phyloP scores from a whole-genome alignment of 2,797 vertebrate species.

The Percopsis omiscomaycus region DNA sequence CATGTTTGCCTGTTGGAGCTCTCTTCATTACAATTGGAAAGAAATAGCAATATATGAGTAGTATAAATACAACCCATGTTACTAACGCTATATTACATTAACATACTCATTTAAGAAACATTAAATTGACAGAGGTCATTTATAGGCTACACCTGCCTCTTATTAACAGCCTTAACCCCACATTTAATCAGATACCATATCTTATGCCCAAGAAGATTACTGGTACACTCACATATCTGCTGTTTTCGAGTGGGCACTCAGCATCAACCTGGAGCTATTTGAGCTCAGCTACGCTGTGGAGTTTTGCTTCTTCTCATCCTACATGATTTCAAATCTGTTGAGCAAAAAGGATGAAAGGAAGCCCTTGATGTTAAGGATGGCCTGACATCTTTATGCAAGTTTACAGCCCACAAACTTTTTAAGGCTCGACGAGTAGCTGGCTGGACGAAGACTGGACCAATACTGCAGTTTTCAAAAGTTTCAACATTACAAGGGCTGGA shows the following conservation, averaged over 20 bases:
- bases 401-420: slow-evolving; percentile 19
- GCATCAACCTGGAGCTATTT: slow-evolving; percentile 77
- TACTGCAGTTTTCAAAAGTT: slow-evolving; percentile 13
- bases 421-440: slow-evolving; percentile 24
- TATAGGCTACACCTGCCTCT: too few relatives aligned
- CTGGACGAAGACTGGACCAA: slow-evolving; percentile 33
- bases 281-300: slow-evolving; percentile 77
- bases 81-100: neutral
- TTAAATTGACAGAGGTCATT: neutral
- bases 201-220: slow-evolving; percentile 59
- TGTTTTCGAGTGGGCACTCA: slow-evolving; percentile 79
- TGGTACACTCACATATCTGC: slow-evolving; percentile 69
- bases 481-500: neutral
- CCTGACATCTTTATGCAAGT: slow-evolving; percentile 51
- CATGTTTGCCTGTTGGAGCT: neutral
- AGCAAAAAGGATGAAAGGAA: slow-evolving; percentile 68
- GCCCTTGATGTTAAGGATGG: slow-evolving; percentile 64
- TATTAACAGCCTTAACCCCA: slow-evolving; percentile 52
- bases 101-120: neutral
- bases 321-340: slow-evolving; percentile 75
- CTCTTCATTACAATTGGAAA: too few relatives aligned
- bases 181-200: slow-evolving; percentile 63
- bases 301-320: slow-evolving; percentile 77
- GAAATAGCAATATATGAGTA: too few relatives aligned
- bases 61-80: too few relatives aligned